Percentiles rank a stretch among this genome's conserved stretches.
These are phyloP conservation scores for Adelognathus sp. DNA, from an alignment of 2,888 invertebrate genomes.

Conservation along the genomic window DNA sequence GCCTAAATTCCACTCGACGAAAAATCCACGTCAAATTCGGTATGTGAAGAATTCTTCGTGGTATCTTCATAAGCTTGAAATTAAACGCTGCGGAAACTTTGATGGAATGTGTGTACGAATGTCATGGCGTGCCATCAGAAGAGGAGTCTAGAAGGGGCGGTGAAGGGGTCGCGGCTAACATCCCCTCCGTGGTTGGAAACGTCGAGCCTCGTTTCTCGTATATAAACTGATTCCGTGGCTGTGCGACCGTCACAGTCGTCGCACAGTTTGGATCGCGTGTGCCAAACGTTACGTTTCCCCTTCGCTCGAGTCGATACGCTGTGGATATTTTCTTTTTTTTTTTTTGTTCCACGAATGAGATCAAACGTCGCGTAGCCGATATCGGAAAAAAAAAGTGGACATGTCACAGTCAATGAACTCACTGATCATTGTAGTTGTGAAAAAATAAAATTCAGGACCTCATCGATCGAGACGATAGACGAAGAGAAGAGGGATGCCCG, in stretches of 20 bases:
- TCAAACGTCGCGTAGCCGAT: conserved; percentile 30
- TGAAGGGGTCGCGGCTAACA: conserved; percentile 65
- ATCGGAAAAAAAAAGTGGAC: conserved; percentile 12
- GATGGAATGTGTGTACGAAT: conserved; percentile 66
- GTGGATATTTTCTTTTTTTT: conserved; percentile 50
- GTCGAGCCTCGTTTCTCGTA: conserved; percentile 36
- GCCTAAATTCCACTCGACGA: conserved; percentile 35
- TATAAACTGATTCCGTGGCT: conserved; percentile 69
- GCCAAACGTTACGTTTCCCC: conserved; percentile 67
- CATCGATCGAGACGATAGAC: neutral
- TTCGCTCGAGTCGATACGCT: conserved; percentile 68
- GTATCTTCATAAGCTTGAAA: conserved; percentile 29
- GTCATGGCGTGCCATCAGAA: conserved; percentile 63
- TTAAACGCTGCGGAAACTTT: conserved; percentile 30
- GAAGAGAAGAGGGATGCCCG: conserved; percentile 76
- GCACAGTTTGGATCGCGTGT: conserved; percentile 78
- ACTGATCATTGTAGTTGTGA: too few relatives aligned
- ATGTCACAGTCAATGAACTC: neutral
- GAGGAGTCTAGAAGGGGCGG: conserved; percentile 51
- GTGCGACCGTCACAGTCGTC: conserved; percentile 77
- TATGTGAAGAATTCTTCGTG: too few relatives aligned
- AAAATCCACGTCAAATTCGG: too few relatives aligned
- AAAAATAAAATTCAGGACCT: neutral
- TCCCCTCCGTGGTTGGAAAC: conserved; percentile 67
- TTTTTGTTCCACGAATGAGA: too few relatives aligned